Evolutionary conservation across 2,113 vertebrate species (phyloP), one percentile per base, ranked within the genome.

Genomic region (Casuarius casuarius): DNA sequence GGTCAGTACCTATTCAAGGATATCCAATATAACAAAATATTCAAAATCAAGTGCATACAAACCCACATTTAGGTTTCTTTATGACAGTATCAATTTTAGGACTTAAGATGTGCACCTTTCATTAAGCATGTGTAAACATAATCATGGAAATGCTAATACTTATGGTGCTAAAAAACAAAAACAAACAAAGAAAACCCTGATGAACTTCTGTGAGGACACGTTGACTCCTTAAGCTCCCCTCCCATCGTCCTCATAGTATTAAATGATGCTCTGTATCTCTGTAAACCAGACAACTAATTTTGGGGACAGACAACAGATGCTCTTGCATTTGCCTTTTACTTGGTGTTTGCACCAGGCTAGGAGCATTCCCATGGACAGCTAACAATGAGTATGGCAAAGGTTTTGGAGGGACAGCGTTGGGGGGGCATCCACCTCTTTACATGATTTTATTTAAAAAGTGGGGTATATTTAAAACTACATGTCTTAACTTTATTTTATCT

Each of bases 181-280:
- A 21, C 1, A 56, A 1, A n/a, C 0, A 63, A 1, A 44, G 11
- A 70, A 62, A 28, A 42, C 10, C 38, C 42, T 42, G 23, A 54
- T 7, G 12, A 54, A 54, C 4, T 56, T 61, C 31, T 29, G 19
- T 23, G 21, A 72, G 31, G 52, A 46, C 18, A 76, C 44, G 76
- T 1, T 28, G 62, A 49, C 23, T 68, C 11, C 17, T 81, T n/a
- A 18, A 65, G 25, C 14, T 93, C 13, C 31, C 38, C 26, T 56
- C 16, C 44, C 19, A 79, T 12, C 28, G 51, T 28, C 72, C 28
- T 54, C 42, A 44, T 0, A 56, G 38, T 62, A 51, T 35, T 4
- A 29, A 17, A 42, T 23, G 31, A 65, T 63, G n/a, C 3, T 71
- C 58, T 81, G 9, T 18, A 12, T 51, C 44, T 44, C 28, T 48